A percentile compares a stretch with the other conserved stretches of the same genome.
Evolutionary conservation across 2,113 vertebrate genomes (phyloP).

Genomic region (Cyanoderma ruficeps): DNA sequence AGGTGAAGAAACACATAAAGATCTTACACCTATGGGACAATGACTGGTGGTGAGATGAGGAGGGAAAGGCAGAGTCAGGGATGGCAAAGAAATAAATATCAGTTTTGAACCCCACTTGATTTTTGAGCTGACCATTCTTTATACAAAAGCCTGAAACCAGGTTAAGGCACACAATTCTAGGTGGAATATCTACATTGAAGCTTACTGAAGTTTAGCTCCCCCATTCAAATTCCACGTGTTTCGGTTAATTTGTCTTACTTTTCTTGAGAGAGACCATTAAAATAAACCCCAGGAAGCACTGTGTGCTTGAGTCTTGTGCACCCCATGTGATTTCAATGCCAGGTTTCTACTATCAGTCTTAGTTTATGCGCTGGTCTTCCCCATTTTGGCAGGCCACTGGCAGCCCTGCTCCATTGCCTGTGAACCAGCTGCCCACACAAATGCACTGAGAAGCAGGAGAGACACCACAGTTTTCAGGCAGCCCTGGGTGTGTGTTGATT

Average conservation of each 20-base stretch:
- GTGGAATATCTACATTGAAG: neutral
- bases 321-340: neutral
- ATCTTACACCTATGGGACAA: neutral
- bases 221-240: accelerated
- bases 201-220: neutral
- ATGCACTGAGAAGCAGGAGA: neutral
- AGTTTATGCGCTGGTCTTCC: neutral
- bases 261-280: neutral
- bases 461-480: accelerated
- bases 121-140: neutral
- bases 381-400: neutral
- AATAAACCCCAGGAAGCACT: neutral
- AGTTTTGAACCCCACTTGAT: neutral
- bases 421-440: neutral
- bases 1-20: neutral
- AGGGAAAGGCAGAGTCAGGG: neutral
- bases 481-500: neutral
- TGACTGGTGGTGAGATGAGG: neutral
- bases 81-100: neutral
- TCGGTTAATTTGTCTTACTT: neutral
- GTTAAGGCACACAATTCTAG: neutral
- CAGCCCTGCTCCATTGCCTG: neutral
- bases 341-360: neutral
- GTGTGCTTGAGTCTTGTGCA: neutral
- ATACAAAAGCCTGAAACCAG: neutral